These are phyloP conservation scores for Melanotus villosus DNA, from an alignment of 2,888 invertebrate species.

Conservation along the genomic window DNA sequence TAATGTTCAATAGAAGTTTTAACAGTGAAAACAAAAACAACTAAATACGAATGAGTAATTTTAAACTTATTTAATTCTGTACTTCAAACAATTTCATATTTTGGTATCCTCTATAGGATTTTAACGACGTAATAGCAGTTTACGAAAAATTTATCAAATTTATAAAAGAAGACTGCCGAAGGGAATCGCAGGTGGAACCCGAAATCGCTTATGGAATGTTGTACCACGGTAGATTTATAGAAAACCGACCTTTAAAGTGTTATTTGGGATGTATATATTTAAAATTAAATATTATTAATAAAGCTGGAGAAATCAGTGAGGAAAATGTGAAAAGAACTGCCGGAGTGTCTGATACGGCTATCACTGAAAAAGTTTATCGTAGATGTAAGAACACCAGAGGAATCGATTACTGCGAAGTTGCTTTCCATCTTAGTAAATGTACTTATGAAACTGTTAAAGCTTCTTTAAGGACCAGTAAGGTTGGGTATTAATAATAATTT, in stretches of 20 bases:
- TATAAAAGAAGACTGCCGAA: no score
- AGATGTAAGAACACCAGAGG: neutral
- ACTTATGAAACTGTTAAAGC: constrained; percentile 6
- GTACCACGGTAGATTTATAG: no score
- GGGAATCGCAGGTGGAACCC: neutral
- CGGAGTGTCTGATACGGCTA: neutral
- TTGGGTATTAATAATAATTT: no score
- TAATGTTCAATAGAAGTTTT: no score
- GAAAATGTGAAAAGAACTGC: neutral
- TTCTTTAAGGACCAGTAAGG: no score
- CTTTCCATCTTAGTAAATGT: constrained; percentile 13
- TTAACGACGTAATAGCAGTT: no score
- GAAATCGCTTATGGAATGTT: neutral
- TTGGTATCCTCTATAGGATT: no score
- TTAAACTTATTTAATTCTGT: no score
- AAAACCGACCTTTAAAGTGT: neutral
- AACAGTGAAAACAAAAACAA: no score
- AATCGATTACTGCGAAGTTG: constrained; percentile 8
- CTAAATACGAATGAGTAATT: no score
- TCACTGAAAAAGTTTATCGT: neutral
- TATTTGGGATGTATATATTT: constrained; percentile 11
- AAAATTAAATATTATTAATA: neutral
- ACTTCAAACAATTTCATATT: no score
- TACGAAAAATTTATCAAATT: no score
- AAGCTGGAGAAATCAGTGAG: neutral